Conservation (phyloP, 2,888 invertebrate genomes). For the Nomada goodeniana region DNA sequence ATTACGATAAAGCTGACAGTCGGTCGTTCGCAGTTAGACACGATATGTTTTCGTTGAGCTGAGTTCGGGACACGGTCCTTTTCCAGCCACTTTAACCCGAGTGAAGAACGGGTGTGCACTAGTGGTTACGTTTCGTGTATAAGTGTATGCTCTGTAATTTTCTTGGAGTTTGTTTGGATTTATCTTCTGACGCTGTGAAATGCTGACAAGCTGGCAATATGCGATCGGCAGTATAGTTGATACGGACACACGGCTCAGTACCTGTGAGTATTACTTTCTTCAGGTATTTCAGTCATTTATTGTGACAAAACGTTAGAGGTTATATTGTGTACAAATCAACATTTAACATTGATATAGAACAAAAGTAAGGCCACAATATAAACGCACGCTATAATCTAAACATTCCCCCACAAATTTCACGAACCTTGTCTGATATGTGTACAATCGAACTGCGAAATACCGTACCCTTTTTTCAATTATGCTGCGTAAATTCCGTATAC, state of each 20-base stretch:
- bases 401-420: neutral
- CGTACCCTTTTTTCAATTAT: neutral
- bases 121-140: slow-evolving; percentile 40
- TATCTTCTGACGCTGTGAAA: slow-evolving; percentile 77
- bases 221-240: slow-evolving; percentile 74
- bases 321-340: slow-evolving; percentile 47
- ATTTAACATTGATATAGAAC: slow-evolving; percentile 53
- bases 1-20: neutral
- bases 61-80: neutral
- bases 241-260: slow-evolving; percentile 72
- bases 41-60: slow-evolving; percentile 17
- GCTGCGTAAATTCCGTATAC: neutral
- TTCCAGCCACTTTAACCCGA: slow-evolving; percentile 21
- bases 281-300: neutral
- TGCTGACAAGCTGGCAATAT: slow-evolving; percentile 80
- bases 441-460: neutral
- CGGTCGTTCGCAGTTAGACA: neutral
- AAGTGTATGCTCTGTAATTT: slow-evolving; percentile 61
- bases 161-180: slow-evolving; percentile 65
- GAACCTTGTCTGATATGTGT: neutral
- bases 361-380: neutral
- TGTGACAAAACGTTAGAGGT: slow-evolving; percentile 48
- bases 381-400: neutral
- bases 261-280: slow-evolving; percentile 70
- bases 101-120: slow-evolving; percentile 36